These are phyloP conservation scores for Puma concolor DNA, from an alignment of 2,113 vertebrate species.

Conservation along the genomic window DNA sequence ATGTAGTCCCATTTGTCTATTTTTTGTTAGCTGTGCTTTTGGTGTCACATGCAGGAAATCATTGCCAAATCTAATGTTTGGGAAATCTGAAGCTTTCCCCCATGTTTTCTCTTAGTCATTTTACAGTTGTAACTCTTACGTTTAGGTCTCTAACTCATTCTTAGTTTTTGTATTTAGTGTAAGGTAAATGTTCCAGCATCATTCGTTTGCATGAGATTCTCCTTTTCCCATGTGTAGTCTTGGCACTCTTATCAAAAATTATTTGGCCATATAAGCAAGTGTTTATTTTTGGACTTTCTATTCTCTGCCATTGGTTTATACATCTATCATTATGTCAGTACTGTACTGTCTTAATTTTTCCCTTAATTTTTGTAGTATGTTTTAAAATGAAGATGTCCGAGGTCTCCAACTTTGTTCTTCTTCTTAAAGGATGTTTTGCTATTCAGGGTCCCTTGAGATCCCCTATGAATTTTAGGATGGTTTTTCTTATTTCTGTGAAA, in stretches of 20 bases:
- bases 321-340: not conserved
- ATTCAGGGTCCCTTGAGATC: not conserved
- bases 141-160: not conserved
- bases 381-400: not conserved
- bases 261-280: not conserved
- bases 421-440: not conserved
- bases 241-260: not conserved
- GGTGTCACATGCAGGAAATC: not conserved
- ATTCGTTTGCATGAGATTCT: not conserved
- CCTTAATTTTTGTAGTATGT: not conserved
- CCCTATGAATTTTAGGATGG: not conserved
- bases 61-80: not conserved
- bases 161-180: not conserved
- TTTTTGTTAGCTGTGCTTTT: not conserved
- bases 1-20: not conserved
- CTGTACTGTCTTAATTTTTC: not conserved
- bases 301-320: not conserved
- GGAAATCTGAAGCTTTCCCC: not conserved
- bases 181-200: not conserved
- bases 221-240: not conserved
- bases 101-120: not conserved
- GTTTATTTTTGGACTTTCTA: not conserved
- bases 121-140: not conserved
- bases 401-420: not conserved
- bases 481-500: not conserved